Percentiles rank a stretch among this genome's conserved stretches.
Conservation (phyloP, 1,140 invertebrate genomes). For the Magallana ariakensis region DNA sequence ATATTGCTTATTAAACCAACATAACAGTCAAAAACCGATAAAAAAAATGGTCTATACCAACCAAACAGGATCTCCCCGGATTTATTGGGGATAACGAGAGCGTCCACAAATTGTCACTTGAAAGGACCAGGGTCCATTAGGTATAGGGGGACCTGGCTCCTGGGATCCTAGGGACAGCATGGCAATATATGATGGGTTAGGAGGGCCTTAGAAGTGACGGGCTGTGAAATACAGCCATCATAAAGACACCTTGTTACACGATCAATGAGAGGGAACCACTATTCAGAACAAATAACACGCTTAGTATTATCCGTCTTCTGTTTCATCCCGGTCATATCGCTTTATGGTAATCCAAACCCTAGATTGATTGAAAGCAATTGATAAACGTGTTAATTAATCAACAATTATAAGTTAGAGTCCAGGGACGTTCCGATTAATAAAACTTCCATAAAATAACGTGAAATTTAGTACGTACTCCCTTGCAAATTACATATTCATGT, state of each 20-base stretch:
- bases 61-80: not conserved
- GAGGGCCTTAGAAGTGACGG: not conserved
- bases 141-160: not conserved
- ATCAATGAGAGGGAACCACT: not conserved
- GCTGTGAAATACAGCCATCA: not conserved
- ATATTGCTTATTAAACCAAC: not conserved
- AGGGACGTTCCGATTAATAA: no score
- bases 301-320: not conserved
- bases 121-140: constrained; percentile 6
- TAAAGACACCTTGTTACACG: constrained; percentile 18
- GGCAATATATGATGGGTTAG: not conserved
- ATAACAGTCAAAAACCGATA: constrained; percentile 3
- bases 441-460: no score
- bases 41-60: not conserved
- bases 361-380: no score
- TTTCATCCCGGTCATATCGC: not conserved
- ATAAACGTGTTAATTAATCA: no score
- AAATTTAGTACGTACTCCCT: no score
- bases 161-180: not conserved
- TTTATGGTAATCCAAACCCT: not conserved
- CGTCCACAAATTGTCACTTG: not conserved
- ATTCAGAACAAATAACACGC: not conserved
- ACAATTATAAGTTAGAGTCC: no score
- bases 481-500: no score
- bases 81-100: not conserved